Base-by-base conservation (phyloP, 30 jellyfish, hydroid and myxozoan species). In the Haliclystus octoradiatus region DNA sequence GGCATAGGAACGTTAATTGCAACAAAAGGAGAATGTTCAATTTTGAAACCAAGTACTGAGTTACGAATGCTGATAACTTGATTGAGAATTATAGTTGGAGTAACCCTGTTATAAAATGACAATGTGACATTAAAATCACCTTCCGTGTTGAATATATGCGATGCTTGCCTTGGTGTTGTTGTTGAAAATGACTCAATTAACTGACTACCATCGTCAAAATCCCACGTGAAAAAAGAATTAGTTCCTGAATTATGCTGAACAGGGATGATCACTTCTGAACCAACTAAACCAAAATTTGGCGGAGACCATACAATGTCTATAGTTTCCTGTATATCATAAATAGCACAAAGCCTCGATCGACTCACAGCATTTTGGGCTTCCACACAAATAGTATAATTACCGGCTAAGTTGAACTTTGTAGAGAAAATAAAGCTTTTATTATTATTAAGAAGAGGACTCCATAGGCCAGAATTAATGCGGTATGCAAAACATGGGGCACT, bases 171-270 rank as follows among this genome's bases (percentile, higher is more conserved):
- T 29, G 28, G 57, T 40, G 57, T 40, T 9, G 9, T 40, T 40
- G 57, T 25, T 24, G 78, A 31, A 0, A 29, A 29, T 27, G 26
- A 27, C 15, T 72, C 34, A 2, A 83, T 69, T 22, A 15, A 14
- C 26, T 61, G 69, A 2, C 35, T 22, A 50, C 83, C 79, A 34
- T 71, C 82, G n/a, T 67, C 83, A 63, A 69, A 70, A 24, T n/a
- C 22, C 92, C 92, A 79, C 14, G 12, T 4, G 7, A 69, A 60
- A 28, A 0, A 23, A 0, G 83, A 69, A 32, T 50, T 47, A 14
- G 62, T 66, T 25, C 92, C 92, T 13, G 47, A 80, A 67, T 78
- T 64, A 13, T 63, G 35, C 63, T 2, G 28, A 4, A 75, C 62
- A 3, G 52, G 25, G 49, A 79, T 46, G 2, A 14, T 29, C 9